Base-by-base conservation (phyloP, 2,113 vertebrate species). In the Lepus europaeus region DNA sequence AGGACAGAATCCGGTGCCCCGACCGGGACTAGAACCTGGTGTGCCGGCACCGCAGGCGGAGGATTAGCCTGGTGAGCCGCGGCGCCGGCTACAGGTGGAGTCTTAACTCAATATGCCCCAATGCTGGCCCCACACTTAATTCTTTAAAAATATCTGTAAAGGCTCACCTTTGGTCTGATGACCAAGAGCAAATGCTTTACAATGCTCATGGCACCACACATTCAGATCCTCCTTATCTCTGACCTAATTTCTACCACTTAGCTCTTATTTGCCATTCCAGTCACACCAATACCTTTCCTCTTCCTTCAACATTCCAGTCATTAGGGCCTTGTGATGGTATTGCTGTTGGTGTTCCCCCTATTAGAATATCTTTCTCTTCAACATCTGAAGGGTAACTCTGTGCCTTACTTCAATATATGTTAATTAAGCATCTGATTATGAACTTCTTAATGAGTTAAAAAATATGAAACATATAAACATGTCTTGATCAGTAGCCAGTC, bases 271-370 rank as follows among this genome's bases (percentile, higher is more conserved):
- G 6, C 13, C 68, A 17, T 33, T 61, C 14, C 56, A 17, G 1
- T 74, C 3, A 4, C 9, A 20, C 20, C 1, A 2, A 29, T 31
- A 14, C 19, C 13, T 19, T n/a, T 77, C 10, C 3, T 68, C 1
- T 73, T 73, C 39, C 36, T 77, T 88, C 25, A 33, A 31, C 1
- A 19, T 29, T 22, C 25, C 0, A 45, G 17, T 61, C 16, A 74
- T 0, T 12, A 56, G 3, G 0, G 9, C 23, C 33, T 3, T 0
- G 1, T 17, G 17, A 19, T 27, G 1, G 0, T 20, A 59, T 17
- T 45, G 31, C 9, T 79, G 19, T 86, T 80, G 5, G 45, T 45
- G 45, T 45, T 45, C 45, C 45, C 45, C 6, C 45, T 45, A 45
- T n/a, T 33, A 22, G 1, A 81, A 72, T 77, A 25, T 9, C 29